Base-by-base conservation (phyloP, 2,113 vertebrate species). In the Fulica atra region DNA sequence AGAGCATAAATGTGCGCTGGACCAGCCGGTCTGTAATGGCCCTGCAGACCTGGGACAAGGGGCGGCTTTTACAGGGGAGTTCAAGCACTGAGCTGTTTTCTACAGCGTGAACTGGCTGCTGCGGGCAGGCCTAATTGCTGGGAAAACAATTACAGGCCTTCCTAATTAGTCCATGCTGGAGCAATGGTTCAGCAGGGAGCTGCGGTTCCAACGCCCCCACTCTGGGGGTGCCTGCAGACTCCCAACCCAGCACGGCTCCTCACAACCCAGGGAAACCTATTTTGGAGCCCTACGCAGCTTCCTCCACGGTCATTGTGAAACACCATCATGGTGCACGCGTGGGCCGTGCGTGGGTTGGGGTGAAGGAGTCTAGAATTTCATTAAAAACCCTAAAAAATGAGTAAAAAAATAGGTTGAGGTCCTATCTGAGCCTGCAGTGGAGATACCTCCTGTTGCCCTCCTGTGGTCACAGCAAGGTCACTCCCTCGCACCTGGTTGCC, bases 381-480 rank as follows among this genome's bases (percentile, higher is more conserved):
- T 40, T 31, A 7, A 42, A 59, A 76, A 16, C 3, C 20, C 17
- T 8, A 10, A 33, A 46, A 60, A 29, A 0, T 0, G 7, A 20
- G 8, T 19, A 18, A 76, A 61, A 54, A 0, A 61, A 4, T 17
- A 7, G 11, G 31, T 6, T 2, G 51, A 4, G 7, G 36, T 5
- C 7, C 13, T 1, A 7, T 2, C 5, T 0, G 35, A 50, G 42
- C 1, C 56, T 1, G 57, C 60, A 7, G 33, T 7, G 1, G 36
- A 25, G 29, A 6, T 2, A 2, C 2, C 20, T 25, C 74, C 38
- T 0, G 16, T 10, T 0, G 54, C 46, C 21, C 18, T 2, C 24
- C 28, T 13, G 5, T 0, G 36, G 36, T 29, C 6, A 0, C 0
- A 1, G 14, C 61, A 3, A 31, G 15, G 12, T 20, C 9, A 0